Evolutionary conservation across 2,797 vertebrate genomes (phyloP).

Genomic region (Cephalopachus bancanus): DNA sequence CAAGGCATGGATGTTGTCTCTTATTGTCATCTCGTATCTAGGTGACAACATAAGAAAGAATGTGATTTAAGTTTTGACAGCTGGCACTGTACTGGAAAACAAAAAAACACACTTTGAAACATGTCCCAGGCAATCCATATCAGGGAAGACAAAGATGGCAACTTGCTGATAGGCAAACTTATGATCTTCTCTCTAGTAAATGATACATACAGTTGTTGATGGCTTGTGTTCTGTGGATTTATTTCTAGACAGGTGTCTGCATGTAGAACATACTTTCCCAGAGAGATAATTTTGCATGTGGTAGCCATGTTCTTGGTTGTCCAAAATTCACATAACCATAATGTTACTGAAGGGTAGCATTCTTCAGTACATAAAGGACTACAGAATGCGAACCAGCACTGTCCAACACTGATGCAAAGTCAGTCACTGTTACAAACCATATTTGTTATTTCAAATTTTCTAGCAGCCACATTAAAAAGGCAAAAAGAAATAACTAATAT

Average conservation of each 20-base stretch:
- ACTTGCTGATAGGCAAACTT: not conserved
- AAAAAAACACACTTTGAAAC: not conserved
- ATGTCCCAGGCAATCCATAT: not conserved
- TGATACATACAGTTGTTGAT: not conserved
- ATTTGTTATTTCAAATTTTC: conserved; percentile 13
- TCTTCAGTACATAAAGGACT: not conserved
- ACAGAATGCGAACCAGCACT: not conserved
- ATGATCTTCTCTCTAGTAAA: not conserved
- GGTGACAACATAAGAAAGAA: conserved; percentile 80
- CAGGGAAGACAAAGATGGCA: conserved; percentile 12
- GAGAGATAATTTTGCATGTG: not conserved
- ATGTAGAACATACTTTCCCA: conserved; percentile 41
- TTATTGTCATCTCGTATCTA: conserved; percentile 99
- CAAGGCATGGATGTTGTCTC: conserved; percentile 98
- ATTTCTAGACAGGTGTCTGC: conserved; percentile 29
- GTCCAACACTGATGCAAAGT: not conserved
- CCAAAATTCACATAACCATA: not conserved
- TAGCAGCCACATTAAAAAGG: not conserved
- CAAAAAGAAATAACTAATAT: conserved; percentile 38
- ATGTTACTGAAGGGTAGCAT: not conserved
- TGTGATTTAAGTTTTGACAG: conserved; percentile 66
- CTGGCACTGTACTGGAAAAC: not conserved
- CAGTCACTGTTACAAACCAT: not conserved
- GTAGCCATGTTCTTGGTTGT: not conserved
- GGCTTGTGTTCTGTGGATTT: not conserved